Percentiles rank a stretch among this genome's conserved stretches.
Conservation (phyloP, 2,888 invertebrate genomes). For the Athrips mouffetella region DNA sequence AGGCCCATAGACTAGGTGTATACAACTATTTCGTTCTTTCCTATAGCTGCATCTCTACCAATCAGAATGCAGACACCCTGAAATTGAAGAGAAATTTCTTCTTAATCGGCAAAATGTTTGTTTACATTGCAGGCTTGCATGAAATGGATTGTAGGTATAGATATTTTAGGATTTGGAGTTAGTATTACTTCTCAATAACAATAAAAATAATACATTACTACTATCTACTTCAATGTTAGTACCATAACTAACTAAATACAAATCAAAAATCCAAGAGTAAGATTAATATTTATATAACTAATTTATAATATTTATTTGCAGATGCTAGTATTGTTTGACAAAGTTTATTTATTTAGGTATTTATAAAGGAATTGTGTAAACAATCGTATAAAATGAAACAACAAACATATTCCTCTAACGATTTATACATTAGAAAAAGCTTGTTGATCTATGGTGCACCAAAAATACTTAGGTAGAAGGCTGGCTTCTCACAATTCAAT, state of each 20-base stretch:
- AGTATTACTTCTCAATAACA: too few relatives aligned
- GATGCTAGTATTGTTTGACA: constrained; percentile 13
- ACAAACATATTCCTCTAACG: constrained; percentile 42
- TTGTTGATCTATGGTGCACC: constrained; percentile 43
- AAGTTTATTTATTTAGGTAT: constrained; percentile 3
- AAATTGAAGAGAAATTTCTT: too few relatives aligned
- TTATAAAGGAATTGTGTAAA: constrained; percentile 19
- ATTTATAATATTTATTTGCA: constrained; percentile 10
- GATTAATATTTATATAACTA: neutral
- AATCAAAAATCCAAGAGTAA: neutral
- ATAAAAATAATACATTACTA: too few relatives aligned
- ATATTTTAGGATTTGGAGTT: too few relatives aligned
- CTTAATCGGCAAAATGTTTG: too few relatives aligned
- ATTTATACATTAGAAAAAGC: constrained; percentile 58
- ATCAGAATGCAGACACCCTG: too few relatives aligned
- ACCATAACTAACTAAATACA: neutral
- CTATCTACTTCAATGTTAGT: too few relatives aligned
- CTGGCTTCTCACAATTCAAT: constrained; percentile 47
- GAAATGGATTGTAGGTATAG: too few relatives aligned
- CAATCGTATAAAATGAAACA: constrained; percentile 42
- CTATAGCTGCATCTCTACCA: too few relatives aligned
- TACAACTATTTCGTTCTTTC: too few relatives aligned
- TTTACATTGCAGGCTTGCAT: too few relatives aligned
- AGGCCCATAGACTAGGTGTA: too few relatives aligned
- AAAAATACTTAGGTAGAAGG: constrained; percentile 44